phyloP scores from a whole-genome alignment of 2,797 vertebrate species.

The Chaetodon trifasciatus region DNA sequence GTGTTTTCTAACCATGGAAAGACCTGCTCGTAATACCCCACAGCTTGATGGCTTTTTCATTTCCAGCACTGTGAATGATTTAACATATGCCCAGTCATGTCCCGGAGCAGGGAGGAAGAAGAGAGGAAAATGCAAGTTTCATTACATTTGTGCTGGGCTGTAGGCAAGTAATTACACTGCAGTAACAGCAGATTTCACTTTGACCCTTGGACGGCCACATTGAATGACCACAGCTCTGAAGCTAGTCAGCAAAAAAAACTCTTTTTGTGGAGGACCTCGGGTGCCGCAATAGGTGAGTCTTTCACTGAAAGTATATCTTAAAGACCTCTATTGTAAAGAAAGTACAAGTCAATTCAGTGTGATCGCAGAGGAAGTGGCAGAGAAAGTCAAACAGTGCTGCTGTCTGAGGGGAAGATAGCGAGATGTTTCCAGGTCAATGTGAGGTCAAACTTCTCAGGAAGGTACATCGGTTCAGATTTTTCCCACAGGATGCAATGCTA shows the following conservation, averaged over 20 bases:
- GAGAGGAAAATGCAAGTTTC: conserved; percentile 62
- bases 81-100: conserved; percentile 67
- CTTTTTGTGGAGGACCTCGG: conserved; percentile 38
- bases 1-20: conserved; percentile 43
- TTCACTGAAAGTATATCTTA: conserved; percentile 39
- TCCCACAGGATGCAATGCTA: conserved; percentile 18
- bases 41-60: conserved; percentile 47
- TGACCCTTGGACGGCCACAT: conserved; percentile 25
- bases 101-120: conserved; percentile 43
- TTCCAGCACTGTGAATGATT: conserved; percentile 69
- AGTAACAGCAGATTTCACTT: conserved; percentile 50
- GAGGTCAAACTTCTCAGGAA: conserved; percentile 44
- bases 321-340: conserved; percentile 47
- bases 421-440: conserved; percentile 29
- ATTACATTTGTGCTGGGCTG: conserved; percentile 67
- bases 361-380: neutral
- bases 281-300: conserved; percentile 35
- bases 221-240: conserved; percentile 48
- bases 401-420: conserved; percentile 17
- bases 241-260: conserved; percentile 55
- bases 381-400: conserved; percentile 2
- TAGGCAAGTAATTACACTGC: conserved; percentile 73
- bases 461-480: conserved; percentile 17
- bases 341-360: conserved; percentile 15
- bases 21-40: conserved; percentile 48